These are phyloP conservation scores for Lemur catta DNA, from an alignment of 2,797 vertebrate species.

Conservation along the genomic window DNA sequence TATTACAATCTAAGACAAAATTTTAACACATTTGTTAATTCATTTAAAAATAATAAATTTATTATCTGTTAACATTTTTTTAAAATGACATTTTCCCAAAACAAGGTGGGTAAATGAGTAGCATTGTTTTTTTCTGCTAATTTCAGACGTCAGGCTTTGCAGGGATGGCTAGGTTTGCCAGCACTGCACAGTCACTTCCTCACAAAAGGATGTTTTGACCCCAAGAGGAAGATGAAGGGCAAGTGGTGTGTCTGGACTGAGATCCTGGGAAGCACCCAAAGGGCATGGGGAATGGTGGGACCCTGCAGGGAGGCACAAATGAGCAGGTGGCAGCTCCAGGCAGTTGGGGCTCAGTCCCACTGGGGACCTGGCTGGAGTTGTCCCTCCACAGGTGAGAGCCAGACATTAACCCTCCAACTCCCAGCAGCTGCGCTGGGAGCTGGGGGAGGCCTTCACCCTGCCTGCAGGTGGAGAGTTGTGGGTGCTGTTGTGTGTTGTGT, in stretches of 20 bases:
- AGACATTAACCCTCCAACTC: neutral
- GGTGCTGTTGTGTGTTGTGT: too few relatives aligned
- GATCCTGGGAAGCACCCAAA: neutral
- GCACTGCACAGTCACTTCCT: too few relatives aligned
- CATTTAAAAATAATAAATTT: too few relatives aligned
- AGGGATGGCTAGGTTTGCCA: neutral
- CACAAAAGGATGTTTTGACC: neutral
- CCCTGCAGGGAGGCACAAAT: neutral
- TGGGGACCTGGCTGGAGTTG: neutral
- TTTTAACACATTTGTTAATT: too few relatives aligned
- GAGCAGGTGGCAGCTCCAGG: neutral
- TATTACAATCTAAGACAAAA: too few relatives aligned
- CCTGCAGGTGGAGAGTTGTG: too few relatives aligned
- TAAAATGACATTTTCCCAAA: too few relatives aligned
- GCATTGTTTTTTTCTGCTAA: neutral
- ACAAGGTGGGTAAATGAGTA: too few relatives aligned
- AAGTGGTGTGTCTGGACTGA: neutral
- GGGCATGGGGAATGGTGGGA: neutral
- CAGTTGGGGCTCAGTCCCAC: too few relatives aligned
- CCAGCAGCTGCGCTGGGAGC: neutral
- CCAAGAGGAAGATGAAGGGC: neutral
- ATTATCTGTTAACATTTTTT: too few relatives aligned
- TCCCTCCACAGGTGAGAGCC: fast-evolving
- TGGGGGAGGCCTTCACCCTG: neutral
- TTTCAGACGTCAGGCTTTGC: neutral